Base-by-base conservation (phyloP, 2,797 vertebrate species). In the Periparus ater region DNA sequence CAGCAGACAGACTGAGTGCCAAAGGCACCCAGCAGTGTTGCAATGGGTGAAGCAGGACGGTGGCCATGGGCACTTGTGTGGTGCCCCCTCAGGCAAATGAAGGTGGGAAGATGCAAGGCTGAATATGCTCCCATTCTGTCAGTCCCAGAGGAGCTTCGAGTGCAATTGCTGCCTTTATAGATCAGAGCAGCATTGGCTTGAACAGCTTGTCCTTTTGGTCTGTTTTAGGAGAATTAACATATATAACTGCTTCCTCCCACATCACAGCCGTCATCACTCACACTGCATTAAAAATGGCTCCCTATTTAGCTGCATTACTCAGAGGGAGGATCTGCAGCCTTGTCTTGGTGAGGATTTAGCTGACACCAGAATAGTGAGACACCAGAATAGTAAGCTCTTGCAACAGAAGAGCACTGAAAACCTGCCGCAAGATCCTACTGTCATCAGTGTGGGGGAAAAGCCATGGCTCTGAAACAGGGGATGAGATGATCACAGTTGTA, bases 121-220 rank as follows among this genome's bases (percentile, higher is more conserved):
- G 27, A 67, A 87, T 54, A 65, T 66, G 32, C 38, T 88, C 76
- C 74, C 15, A 11, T 85, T 96, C 50, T 94, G 73, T 90, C 81
- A 94, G 75, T 85, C 91, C 78, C 42, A 51, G 92, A 77, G 92
- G 61, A 97, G 36, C 13, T 96, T 93, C 47, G 70, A 72, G 94
- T 96, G 70, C 95, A 93, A 95, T 91, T 94, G 83, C 91, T 97
- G 94, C 95, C 94, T 95, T 97, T 96, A 94, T 60, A 97, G 82
- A 95, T 94, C 80, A 81, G 91, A 96, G 91, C 23, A 95, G 72
- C 91, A 92, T 67, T 97, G 96, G 91, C 93, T 96, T 93, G 95
- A 95, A 96, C 96, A 96, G 79, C 66, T 91, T 96, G 94, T 97
- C 96, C 96, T 96, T 93, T 97, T 66, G 68, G 62, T 96, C 63